Conservation (phyloP, 2,888 invertebrate genomes). For the Conomelus anceps region DNA sequence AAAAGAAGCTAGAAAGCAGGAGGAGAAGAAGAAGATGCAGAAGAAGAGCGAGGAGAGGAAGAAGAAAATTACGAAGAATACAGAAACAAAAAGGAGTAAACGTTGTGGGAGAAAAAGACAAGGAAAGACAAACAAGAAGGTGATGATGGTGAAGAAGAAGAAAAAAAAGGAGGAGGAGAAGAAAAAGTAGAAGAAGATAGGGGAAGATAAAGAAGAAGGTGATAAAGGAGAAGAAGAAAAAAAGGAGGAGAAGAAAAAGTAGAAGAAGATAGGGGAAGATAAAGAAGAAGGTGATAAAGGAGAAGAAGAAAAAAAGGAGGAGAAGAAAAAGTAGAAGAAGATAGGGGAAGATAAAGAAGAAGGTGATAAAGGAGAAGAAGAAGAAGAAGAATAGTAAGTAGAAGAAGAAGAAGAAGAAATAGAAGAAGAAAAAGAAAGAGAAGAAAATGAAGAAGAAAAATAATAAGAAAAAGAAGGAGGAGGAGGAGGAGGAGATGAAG, state of each 20-base stretch:
- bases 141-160: too few species aligned
- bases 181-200: slow-evolving; percentile 8
- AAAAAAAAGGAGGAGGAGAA: slow-evolving; percentile 4
- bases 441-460: neutral
- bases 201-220: neutral
- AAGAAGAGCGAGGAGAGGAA: neutral
- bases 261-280: too few species aligned
- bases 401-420: neutral
- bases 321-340: neutral
- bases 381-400: neutral
- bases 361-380: neutral
- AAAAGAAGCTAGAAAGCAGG: neutral
- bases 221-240: too few species aligned
- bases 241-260: too few species aligned
- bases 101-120: neutral
- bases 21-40: neutral
- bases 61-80: neutral
- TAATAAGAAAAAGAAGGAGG: neutral
- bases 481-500: neutral
- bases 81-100: neutral
- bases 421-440: neutral
- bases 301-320: neutral
- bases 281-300: too few species aligned
- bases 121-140: too few species aligned
- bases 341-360: neutral